Evolutionary conservation across 2,888 invertebrate species (phyloP), one percentile per base, ranked within the genome.

Genomic region (Leucophenga maculata): DNA sequence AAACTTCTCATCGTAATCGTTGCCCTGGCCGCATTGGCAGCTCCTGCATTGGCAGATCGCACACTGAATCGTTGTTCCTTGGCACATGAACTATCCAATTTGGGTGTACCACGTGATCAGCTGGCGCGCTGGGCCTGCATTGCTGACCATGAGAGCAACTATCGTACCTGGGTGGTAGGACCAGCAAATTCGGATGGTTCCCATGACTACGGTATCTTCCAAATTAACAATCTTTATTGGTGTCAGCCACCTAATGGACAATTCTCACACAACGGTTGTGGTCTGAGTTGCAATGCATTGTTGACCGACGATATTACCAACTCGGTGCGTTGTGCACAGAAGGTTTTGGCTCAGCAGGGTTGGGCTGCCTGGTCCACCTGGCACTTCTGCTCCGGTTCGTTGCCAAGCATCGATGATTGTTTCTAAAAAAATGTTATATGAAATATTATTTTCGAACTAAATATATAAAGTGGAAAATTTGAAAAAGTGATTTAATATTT

Each of bases 101-200:
- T 77, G 18, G 79, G 78, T 39, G 72, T 77, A 6, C 74, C 78
- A 8, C 71, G 70, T 8, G 62, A 66, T 52, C 72, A 82, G 18
- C 52, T 81, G 54, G 26, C 77, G 1, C 70, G 62, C 16, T 82
- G 82, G 80, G 71, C 77, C 6, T 83, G 83, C 65, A 74, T 83
- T 52, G 78, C 78, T 6, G 52, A 80, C 60, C 69, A 73, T 6
- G 79, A 80, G 65, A 80, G 77, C 20, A 65, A 59, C 6, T 82
- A 88, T 18, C 86, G 87, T 20, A 90, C 90, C 0, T 72, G 86
- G 50, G 87, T 84, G 3, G 80, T 87, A 14, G 89, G 90, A 0
- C 85, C 82, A 3, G 73, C 86, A 0, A 90, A 90, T 77, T 74
- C 72, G 0, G 88, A 90, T 72, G 90, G 90, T 0, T 83, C 86